Conservation (phyloP, 2,888 invertebrate species). For the Macaria notata region DNA sequence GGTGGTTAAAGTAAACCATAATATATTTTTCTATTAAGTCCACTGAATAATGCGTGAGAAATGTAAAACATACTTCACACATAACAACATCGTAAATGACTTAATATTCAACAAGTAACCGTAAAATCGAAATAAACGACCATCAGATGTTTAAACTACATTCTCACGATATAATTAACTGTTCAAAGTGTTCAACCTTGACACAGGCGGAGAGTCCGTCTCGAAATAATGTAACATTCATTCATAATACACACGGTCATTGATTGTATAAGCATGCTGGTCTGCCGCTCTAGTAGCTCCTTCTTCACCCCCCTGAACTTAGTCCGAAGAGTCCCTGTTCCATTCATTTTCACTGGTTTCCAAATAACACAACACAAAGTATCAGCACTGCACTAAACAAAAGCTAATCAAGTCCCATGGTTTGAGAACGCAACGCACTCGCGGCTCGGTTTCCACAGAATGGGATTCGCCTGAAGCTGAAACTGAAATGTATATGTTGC, state of each 20-base stretch:
- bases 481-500: conserved; percentile 61
- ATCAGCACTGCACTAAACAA: conserved; percentile 24
- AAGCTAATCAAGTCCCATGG: conserved; percentile 21
- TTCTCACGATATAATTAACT: conserved; percentile 18
- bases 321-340: conserved; percentile 82
- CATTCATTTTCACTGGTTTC: conserved; percentile 64
- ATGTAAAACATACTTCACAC: too few relatives aligned
- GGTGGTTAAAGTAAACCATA: too few relatives aligned
- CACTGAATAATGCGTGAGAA: too few relatives aligned
- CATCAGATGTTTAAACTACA: conserved; percentile 9
- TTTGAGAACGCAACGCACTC: conserved; percentile 5
- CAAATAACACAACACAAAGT: conserved; percentile 39
- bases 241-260: conserved; percentile 88
- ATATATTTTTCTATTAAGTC: too few relatives aligned
- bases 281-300: conserved; percentile 87
- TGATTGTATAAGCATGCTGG: conserved; percentile 87
- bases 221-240: conserved; percentile 17
- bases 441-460: conserved; percentile 24
- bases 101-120: neutral
- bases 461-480: conserved; percentile 33
- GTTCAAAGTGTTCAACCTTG: conserved; percentile 22
- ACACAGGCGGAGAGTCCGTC: conserved; percentile 15
- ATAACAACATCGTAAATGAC: too few relatives aligned
- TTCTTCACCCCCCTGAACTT: conserved; percentile 90
- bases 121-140: conserved; percentile 9